phyloP scores from a whole-genome alignment of 1,140 invertebrate genomes.

The Anagrus nilaparvatae region DNA sequence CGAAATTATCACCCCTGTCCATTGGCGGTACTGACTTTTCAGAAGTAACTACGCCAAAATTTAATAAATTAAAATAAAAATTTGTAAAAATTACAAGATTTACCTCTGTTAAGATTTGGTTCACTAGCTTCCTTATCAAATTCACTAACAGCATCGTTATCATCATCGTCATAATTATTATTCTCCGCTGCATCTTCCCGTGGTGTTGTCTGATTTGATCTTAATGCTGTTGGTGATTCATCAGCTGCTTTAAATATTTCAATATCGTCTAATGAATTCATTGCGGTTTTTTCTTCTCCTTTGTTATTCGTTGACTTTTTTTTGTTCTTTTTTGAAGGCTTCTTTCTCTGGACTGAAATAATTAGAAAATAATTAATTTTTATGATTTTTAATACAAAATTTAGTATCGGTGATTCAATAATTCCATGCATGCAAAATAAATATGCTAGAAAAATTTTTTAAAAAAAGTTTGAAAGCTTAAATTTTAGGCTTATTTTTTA shows the following conservation, averaged over 20 bases:
- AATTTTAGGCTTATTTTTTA: constrained; percentile 18
- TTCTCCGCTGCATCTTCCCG: constrained; percentile 21
- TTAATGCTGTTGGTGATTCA: constrained; percentile 22
- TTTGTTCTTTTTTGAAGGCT: constrained; percentile 23
- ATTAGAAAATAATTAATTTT: too few species aligned
- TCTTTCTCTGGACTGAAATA: too few species aligned
- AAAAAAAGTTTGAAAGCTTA: constrained; percentile 14
- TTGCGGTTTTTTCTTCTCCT: constrained; percentile 25
- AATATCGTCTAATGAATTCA: constrained; percentile 23
- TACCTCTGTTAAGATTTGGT: too few species aligned
- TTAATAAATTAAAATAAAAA: too few species aligned
- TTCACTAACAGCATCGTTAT: too few species aligned
- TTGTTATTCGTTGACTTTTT: constrained; percentile 32
- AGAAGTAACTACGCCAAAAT: too few species aligned
- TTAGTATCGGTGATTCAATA: neutral
- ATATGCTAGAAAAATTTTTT: constrained; percentile 4
- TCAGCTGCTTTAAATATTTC: constrained; percentile 20
- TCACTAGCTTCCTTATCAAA: too few species aligned
- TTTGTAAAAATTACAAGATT: too few species aligned
- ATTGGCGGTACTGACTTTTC: too few species aligned
- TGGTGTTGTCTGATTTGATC: constrained; percentile 24
- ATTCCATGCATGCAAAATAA: neutral
- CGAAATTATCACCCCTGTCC: too few species aligned
- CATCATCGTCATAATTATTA: constrained; percentile 1
- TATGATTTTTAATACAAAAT: too few species aligned